phyloP scores from a whole-genome alignment of 2,797 vertebrate species.

The Leptoclinus maculatus region DNA sequence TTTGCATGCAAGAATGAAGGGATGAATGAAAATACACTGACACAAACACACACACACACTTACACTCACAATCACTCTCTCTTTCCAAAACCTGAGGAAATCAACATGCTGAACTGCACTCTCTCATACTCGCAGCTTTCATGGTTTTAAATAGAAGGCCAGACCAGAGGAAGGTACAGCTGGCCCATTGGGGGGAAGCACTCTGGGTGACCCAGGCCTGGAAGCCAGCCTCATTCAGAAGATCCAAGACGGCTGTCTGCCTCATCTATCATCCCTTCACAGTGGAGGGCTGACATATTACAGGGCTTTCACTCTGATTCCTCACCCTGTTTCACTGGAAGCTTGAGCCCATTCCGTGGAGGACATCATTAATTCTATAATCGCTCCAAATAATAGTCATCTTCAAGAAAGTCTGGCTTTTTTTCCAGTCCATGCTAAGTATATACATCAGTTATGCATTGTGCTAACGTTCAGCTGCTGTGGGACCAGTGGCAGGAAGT shows the following conservation, averaged over 20 bases:
- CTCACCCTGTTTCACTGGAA: conserved; percentile 40
- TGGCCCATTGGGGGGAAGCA: conserved; percentile 49
- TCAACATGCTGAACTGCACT: conserved; percentile 3
- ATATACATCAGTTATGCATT: not conserved
- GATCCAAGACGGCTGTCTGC: conserved; percentile 61
- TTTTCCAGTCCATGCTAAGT: not conserved
- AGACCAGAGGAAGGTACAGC: conserved; percentile 57
- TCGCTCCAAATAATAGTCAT: not conserved
- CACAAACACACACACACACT: not conserved
- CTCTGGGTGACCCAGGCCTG: conserved; percentile 59
- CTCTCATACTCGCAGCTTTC: conserved; percentile 10
- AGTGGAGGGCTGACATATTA: conserved; percentile 41
- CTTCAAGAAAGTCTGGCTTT: not conserved
- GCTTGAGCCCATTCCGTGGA: conserved; percentile 23
- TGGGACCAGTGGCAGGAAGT: conserved; percentile 2
- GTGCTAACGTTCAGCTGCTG: not conserved
- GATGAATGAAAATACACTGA: not conserved
- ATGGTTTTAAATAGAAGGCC: conserved; percentile 51
- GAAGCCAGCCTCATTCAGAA: conserved; percentile 49
- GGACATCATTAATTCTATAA: conserved; percentile 42
- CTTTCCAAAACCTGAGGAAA: conserved; percentile 5
- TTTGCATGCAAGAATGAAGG: not conserved
- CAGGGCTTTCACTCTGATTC: conserved; percentile 33
- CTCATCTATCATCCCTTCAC: conserved; percentile 61
- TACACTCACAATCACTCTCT: not conserved